A percentile compares a stretch with the other conserved stretches of the same genome.
Conservation (phyloP, 2,113 vertebrate species). For the Sula dactylatra region DNA sequence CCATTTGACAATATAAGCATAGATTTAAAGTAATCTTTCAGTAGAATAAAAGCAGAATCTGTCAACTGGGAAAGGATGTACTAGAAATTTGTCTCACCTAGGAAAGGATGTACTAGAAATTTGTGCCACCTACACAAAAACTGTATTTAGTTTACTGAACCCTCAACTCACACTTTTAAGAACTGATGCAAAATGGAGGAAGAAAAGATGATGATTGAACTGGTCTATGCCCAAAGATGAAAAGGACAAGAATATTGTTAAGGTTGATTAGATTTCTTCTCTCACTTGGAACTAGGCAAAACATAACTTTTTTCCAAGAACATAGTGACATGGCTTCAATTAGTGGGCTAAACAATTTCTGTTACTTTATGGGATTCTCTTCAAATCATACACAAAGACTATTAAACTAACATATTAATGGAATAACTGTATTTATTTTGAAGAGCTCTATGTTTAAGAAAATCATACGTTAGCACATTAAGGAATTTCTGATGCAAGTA, state of each 20-base stretch:
- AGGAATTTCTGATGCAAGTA: neutral
- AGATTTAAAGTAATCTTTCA: neutral
- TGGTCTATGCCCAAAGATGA: neutral
- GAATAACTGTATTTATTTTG: neutral
- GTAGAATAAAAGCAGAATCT: neutral
- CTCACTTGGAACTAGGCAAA: neutral
- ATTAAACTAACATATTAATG: neutral
- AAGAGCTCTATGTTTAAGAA: neutral
- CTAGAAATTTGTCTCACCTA: neutral
- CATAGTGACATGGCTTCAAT: neutral
- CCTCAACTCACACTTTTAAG: neutral
- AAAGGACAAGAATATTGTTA: neutral
- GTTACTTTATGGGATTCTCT: neutral
- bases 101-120: neutral
- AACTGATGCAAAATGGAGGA: neutral
- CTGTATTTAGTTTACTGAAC: neutral
- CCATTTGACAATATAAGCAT: neutral
- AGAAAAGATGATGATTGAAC: neutral
- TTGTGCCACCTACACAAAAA: neutral
- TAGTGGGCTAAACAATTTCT: neutral
- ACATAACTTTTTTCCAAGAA: neutral
- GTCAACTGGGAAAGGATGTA: neutral
- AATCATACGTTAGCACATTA: neutral
- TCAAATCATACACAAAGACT: neutral
- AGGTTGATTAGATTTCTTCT: neutral